Evolutionary conservation across 2,797 vertebrate species (phyloP).

Genomic region (Phaenicophaeus curvirostris): DNA sequence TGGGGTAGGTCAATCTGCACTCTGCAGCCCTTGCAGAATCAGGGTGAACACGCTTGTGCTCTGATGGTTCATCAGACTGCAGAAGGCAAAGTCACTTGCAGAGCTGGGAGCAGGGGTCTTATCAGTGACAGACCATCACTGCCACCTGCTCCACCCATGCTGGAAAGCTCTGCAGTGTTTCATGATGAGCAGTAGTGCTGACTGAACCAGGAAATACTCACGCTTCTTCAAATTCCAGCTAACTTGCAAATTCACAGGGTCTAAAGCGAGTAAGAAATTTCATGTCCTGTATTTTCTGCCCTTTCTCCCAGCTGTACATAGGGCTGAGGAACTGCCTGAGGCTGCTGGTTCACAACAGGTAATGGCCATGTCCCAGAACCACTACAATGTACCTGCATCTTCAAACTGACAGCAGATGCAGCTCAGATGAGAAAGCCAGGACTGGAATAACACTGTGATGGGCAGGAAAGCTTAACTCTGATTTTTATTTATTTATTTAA

Average conservation of each 20-base stretch:
- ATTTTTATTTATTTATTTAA: not conserved
- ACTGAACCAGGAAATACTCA: not conserved
- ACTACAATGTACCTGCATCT: not conserved
- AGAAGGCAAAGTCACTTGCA: not conserved
- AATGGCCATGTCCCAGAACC: not conserved
- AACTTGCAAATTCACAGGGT: not conserved
- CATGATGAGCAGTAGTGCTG: not conserved
- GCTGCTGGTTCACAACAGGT: not conserved
- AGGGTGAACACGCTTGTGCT: not conserved
- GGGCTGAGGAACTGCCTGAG: not conserved
- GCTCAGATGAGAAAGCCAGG: not conserved
- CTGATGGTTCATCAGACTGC: not conserved
- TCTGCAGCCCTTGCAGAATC: not conserved
- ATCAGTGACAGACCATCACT: not conserved
- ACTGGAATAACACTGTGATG: not conserved
- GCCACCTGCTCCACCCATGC: fast-evolving
- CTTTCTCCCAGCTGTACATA: not conserved
- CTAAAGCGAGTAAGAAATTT: not conserved
- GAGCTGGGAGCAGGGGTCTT: not conserved
- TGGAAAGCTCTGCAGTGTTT: not conserved
- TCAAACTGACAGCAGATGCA: not conserved
- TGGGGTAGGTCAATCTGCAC: not conserved
- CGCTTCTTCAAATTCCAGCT: not conserved
- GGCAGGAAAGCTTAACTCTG: not conserved
- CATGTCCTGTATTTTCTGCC: not conserved